These are phyloP conservation scores for Parnassius orleans DNA, from an alignment of 2,888 invertebrate genomes.

Conservation along the genomic window DNA sequence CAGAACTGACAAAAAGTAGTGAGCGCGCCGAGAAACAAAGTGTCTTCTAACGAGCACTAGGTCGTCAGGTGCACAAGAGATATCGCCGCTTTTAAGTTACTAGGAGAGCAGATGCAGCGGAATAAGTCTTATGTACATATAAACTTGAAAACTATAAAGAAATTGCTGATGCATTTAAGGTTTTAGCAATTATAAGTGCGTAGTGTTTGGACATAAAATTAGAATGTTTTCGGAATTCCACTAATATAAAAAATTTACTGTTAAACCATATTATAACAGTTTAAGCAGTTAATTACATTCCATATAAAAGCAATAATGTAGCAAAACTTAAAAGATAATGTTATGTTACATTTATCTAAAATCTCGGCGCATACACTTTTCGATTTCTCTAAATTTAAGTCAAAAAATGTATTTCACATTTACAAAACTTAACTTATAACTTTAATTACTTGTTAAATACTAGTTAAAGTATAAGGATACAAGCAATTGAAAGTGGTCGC, in stretches of 20 bases:
- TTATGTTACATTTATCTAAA: too few relatives aligned
- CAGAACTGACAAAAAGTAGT: constrained; percentile 19
- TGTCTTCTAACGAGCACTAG: constrained; percentile 24
- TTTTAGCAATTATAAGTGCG: neutral
- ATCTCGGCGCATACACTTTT: too few relatives aligned
- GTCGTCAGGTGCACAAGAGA: constrained; percentile 28
- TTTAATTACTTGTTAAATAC: constrained; percentile 2
- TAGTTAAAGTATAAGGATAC: constrained; percentile 38
- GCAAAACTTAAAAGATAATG: too few relatives aligned
- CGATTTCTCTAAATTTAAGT: too few relatives aligned
- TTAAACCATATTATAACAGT: too few relatives aligned
- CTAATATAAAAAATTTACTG: too few relatives aligned
- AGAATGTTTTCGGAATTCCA: too few relatives aligned
- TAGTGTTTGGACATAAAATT: neutral
- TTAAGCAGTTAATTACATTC: too few relatives aligned
- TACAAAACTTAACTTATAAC: neutral
- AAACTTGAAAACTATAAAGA: constrained; percentile 10
- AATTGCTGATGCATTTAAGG: constrained; percentile 20
- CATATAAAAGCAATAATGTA: too few relatives aligned
- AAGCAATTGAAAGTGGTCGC: constrained; percentile 32
- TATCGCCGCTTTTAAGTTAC: constrained; percentile 24
- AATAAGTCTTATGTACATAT: constrained; percentile 9
- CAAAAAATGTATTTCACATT: too few relatives aligned
- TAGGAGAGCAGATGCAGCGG: constrained; percentile 23
- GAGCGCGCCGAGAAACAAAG: constrained; percentile 19